phyloP scores from a whole-genome alignment of 2,888 invertebrate genomes.

The Drosophila incognita region DNA sequence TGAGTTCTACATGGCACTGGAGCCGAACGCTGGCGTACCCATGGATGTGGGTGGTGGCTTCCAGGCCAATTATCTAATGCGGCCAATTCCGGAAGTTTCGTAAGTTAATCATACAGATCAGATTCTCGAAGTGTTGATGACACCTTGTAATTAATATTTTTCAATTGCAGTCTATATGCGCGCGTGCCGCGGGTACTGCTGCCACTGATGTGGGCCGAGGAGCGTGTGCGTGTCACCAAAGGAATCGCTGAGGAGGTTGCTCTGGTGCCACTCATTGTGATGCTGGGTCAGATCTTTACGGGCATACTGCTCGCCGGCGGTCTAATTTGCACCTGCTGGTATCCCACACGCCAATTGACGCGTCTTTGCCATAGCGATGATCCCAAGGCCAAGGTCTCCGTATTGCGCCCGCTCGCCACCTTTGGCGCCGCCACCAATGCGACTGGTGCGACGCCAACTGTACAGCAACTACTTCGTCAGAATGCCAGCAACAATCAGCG shows the following conservation, averaged over 20 bases:
- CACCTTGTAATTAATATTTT: background rate
- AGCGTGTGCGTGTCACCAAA: constrained; percentile 87
- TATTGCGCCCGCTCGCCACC: constrained; percentile 67
- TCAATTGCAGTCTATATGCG: constrained; percentile 59
- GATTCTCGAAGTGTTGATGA: background rate
- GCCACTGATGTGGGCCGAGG: constrained; percentile 92
- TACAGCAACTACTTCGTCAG: constrained; percentile 33
- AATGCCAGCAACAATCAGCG: constrained; percentile 50
- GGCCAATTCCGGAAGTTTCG: constrained; percentile 87
- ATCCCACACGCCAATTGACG: constrained; percentile 78
- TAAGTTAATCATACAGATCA: constrained; percentile 84
- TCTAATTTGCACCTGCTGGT: constrained; percentile 82
- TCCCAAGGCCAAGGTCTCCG: constrained; percentile 74
- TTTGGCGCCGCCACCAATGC: constrained; percentile 33
- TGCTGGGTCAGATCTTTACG: constrained; percentile 86
- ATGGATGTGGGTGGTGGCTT: constrained; percentile 91
- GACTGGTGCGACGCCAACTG: constrained; percentile 6
- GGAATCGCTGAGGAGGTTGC: constrained; percentile 86
- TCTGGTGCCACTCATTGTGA: constrained; percentile 86
- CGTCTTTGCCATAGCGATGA: constrained; percentile 69
- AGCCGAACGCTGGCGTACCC: constrained; percentile 92
- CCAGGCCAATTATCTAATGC: constrained; percentile 91
- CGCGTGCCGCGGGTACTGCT: constrained; percentile 87
- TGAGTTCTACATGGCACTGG: constrained; percentile 90
- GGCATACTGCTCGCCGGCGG: constrained; percentile 85